These are phyloP conservation scores for Aradus depressus DNA, from an alignment of 2,888 invertebrate species.

Conservation along the genomic window DNA sequence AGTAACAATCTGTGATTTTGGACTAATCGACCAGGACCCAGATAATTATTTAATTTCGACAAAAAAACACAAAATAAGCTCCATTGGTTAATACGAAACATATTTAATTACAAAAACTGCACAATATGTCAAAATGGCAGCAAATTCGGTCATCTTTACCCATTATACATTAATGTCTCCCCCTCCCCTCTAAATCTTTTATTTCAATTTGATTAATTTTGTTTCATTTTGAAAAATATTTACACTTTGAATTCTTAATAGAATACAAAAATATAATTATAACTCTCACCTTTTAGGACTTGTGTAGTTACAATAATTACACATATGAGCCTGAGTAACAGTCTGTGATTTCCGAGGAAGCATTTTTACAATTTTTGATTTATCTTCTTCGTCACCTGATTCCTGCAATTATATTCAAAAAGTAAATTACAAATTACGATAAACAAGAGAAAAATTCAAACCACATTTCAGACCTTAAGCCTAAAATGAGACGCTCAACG, in stretches of 20 bases:
- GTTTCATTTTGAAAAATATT: background rate
- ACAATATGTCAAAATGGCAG: too few species aligned
- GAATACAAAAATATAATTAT: background rate
- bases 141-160: too few species aligned
- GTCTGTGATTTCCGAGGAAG: constrained; percentile 49
- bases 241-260: background rate
- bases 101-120: too few species aligned
- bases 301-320: constrained; percentile 84
- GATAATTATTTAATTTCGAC: too few species aligned
- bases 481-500: too few species aligned
- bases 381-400: constrained; percentile 51
- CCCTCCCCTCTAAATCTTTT: too few species aligned
- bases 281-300: constrained; percentile 63
- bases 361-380: constrained; percentile 51
- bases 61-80: too few species aligned
- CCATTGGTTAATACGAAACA: too few species aligned
- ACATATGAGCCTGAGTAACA: constrained; percentile 62
- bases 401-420: too few species aligned
- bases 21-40: too few species aligned
- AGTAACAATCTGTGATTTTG: constrained; percentile 50
- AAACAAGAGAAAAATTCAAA: background rate
- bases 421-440: constrained; percentile 1
- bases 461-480: background rate
- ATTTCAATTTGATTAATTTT: background rate
- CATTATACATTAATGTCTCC: too few species aligned